Base-by-base conservation (phyloP, 2,797 vertebrate species). In the Bryconaethiops microstoma region DNA sequence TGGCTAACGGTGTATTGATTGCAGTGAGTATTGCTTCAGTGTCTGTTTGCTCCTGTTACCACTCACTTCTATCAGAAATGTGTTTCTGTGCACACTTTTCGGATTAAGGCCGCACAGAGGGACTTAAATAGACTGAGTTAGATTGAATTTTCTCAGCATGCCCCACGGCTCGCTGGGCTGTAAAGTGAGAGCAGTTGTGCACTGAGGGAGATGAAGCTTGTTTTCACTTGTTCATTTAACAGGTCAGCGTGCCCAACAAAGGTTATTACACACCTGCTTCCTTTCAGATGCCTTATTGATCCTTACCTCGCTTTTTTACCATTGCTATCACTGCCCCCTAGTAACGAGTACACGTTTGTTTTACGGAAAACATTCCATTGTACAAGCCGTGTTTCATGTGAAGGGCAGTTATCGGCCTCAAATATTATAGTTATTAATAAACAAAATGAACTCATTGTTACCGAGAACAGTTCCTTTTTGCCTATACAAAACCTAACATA, bases 61-160 rank as follows among this genome's bases (percentile, higher is more conserved):
- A 10, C 65, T 68, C 40, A 21, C 65, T 68, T 68, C 65, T 9
- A 5, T 68, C 65, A 68, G 65, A 68, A 68, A 68, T 68, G 19
- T 68, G 65, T 68, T 68, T 45, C 65, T 45, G 65, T 21, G 65
- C 65, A 68, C 65, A 68, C 65, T 68, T 68, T 68, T 21, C 1
- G 65, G 65, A 68, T 68, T 68, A 68, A 45, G 65, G 65, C 65
- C 65, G 40, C 65, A 7, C 40, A 45, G 65, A 68, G 65, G 40
- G 65, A 68, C 65, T 68, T 68, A 42, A 68, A 68, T 68, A 68
- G 65, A 68, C 65, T 45, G 65, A 68, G 40, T 42, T 45, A 68
- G 65, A 68, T 68, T 68, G 65, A 68, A 68, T 68, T 68, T 68
- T 68, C 65, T 45, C 65, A 68, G 65, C 65, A 45, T 68, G 65